These are phyloP conservation scores for Drosophila ustulata DNA, from an alignment of 2,888 invertebrate genomes.

Conservation along the genomic window DNA sequence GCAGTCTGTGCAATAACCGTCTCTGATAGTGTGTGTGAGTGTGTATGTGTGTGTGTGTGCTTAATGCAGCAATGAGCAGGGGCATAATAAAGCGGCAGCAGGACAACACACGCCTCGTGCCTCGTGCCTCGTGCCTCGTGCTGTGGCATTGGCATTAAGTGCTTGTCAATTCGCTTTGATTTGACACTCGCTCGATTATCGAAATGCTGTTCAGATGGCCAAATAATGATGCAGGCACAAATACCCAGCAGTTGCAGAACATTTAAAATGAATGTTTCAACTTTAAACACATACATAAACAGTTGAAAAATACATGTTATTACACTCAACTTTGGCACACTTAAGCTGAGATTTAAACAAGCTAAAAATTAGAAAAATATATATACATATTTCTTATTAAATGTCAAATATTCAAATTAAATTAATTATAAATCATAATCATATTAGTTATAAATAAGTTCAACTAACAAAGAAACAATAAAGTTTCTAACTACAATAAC, in stretches of 20 bases:
- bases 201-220: constrained; percentile 20
- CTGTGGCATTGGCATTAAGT: constrained; percentile 60
- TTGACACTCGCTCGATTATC: constrained; percentile 38
- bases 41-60: constrained; percentile 33
- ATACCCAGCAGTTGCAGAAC: not conserved
- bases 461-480: no score
- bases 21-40: constrained; percentile 10
- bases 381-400: no score
- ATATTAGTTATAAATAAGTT: no score
- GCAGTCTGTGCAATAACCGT: constrained; percentile 19
- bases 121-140: not conserved
- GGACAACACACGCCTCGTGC: constrained; percentile 17
- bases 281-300: no score
- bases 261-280: no score
- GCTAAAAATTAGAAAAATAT: no score
- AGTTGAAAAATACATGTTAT: no score
- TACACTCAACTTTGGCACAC: no score
- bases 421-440: no score
- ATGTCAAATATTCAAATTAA: no score
- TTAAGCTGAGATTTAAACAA: no score
- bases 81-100: constrained; percentile 15
- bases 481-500: no score
- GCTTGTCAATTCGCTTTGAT: constrained; percentile 54
- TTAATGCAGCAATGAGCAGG: constrained; percentile 60
- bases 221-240: not conserved